Conservation (phyloP, 2,113 vertebrate species). For the Leptocoma aspasia region DNA sequence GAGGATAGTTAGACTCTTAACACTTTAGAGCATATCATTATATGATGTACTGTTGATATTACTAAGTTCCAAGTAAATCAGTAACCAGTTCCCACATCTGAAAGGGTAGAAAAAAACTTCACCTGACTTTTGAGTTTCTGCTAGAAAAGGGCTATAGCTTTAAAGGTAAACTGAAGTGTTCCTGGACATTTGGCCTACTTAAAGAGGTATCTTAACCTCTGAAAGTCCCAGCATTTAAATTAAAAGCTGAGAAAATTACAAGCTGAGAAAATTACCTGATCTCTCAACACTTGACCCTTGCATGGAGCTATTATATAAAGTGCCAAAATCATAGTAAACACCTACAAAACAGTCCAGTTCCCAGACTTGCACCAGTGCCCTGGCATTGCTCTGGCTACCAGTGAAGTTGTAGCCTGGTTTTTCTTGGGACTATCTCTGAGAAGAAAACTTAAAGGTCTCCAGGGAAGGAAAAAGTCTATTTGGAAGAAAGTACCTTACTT, state of each 20-base stretch:
- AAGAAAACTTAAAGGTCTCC: background rate
- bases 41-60: background rate
- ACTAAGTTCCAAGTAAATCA: background rate
- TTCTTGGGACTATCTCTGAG: background rate
- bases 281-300: background rate
- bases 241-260: background rate
- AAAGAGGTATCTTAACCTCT: background rate
- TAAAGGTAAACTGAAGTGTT: background rate
- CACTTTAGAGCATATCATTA: background rate
- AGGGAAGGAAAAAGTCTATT: background rate
- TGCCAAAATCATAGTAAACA: background rate
- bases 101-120: background rate
- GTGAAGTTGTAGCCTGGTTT: background rate
- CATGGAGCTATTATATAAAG: background rate
- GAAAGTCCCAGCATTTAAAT: background rate
- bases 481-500: background rate
- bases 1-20: background rate
- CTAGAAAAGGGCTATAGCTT: background rate
- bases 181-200: background rate
- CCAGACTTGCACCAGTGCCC: background rate
- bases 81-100: background rate
- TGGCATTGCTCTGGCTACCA: background rate
- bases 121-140: background rate
- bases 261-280: background rate
- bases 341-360: background rate